Conservation (phyloP, 2,113 vertebrate genomes). For the Todiramphus saurophagus region DNA sequence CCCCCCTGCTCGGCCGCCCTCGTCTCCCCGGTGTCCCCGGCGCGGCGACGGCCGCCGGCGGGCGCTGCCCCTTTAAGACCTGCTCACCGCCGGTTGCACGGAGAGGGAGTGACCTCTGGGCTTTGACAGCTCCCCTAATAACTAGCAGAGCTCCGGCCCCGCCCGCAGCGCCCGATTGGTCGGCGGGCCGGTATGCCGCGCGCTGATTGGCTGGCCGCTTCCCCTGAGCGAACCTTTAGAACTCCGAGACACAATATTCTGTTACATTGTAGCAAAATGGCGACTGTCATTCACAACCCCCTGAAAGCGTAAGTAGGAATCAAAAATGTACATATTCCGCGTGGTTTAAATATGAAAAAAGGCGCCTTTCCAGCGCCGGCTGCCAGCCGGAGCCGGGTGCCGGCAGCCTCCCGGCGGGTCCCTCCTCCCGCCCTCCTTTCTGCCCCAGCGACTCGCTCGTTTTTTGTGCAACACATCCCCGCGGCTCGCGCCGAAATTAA, state of each 20-base stretch:
- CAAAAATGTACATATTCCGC: constrained; percentile 82
- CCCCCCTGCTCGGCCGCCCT: neutral
- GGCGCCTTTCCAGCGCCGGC: constrained; percentile 75
- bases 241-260: constrained; percentile 92
- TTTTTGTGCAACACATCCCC: constrained; percentile 55
- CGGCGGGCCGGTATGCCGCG: constrained; percentile 75
- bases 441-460: constrained; percentile 55
- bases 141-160: constrained; percentile 81
- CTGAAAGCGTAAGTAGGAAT: constrained; percentile 98
- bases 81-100: constrained; percentile 72
- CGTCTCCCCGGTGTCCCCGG: neutral
- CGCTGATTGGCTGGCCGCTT: constrained; percentile 81
- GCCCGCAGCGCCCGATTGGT: constrained; percentile 81
- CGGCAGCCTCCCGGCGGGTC: constrained; percentile 56
- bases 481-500: constrained; percentile 74
- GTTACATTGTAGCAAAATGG: constrained; percentile 99
- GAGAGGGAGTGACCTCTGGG: constrained; percentile 95
- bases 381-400: constrained; percentile 58
- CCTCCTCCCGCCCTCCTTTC: constrained; percentile 63
- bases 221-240: constrained; percentile 89
- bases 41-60: neutral
- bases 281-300: constrained; percentile 99
- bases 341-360: constrained; percentile 84
- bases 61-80: constrained; percentile 78
- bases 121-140: constrained; percentile 98